These are phyloP conservation scores for Glyphotaelius pellucidus DNA, from an alignment of 2,888 invertebrate species.

Conservation along the genomic window DNA sequence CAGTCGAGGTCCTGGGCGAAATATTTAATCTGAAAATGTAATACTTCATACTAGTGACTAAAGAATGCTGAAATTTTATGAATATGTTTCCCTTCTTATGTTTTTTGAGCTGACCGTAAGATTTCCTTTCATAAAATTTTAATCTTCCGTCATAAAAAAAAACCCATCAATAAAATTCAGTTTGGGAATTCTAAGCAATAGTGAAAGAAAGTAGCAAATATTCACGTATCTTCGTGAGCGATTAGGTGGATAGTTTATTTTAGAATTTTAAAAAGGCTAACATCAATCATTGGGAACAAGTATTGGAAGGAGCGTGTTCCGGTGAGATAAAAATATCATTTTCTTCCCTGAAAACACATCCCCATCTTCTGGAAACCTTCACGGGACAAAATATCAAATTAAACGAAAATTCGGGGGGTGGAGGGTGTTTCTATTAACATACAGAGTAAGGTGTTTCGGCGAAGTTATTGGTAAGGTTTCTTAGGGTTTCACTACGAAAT, in stretches of 20 bases:
- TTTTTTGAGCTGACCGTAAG: not conserved
- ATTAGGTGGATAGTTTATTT: not conserved
- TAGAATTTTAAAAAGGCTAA: constrained; percentile 12
- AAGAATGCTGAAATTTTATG: not conserved
- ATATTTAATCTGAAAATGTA: not conserved
- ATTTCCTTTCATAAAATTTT: not conserved
- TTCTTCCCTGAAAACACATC: not conserved
- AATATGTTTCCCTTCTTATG: not conserved
- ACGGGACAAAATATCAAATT: constrained; percentile 5
- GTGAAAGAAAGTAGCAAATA: not conserved
- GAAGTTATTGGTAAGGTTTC: not conserved
- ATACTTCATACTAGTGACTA: not conserved
- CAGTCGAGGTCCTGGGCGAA: not conserved
- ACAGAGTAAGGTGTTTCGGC: not conserved
- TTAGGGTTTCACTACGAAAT: not conserved
- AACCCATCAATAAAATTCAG: not conserved
- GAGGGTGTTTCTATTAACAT: not conserved
- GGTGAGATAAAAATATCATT: constrained; percentile 35
- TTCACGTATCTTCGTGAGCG: not conserved
- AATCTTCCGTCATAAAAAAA: not conserved
- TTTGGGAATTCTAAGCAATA: not conserved
- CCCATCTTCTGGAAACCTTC: not conserved
- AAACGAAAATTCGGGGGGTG: not conserved
- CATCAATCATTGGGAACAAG: constrained; percentile 24
- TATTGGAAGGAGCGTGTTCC: constrained; percentile 8